Evolutionary conservation across 1,140 invertebrate genomes (phyloP).

Genomic region (Galleria mellonella): DNA sequence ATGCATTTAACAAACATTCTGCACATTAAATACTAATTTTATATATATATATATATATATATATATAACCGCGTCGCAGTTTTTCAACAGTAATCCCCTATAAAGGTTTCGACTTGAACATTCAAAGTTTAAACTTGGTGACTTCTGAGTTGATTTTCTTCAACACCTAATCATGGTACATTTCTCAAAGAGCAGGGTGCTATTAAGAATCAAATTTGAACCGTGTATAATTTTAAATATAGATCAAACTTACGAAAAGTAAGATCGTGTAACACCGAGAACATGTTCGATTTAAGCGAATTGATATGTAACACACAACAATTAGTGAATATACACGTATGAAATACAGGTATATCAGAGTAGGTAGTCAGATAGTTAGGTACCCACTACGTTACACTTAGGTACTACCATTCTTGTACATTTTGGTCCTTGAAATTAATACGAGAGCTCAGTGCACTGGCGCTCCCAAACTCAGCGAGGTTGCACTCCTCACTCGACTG

Average conservation of each 20-base stretch:
- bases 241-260: slow-evolving; percentile 1
- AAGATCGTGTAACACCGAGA: slow-evolving; percentile 4
- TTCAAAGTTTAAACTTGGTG: slow-evolving; percentile 7
- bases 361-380: slow-evolving; percentile 8
- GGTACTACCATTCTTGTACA: slow-evolving; percentile 24
- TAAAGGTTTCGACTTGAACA: slow-evolving; percentile 11
- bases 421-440: slow-evolving; percentile 25
- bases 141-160: slow-evolving; percentile 1
- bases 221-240: slow-evolving; percentile 2
- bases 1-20: too few relatives aligned
- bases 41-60: too few relatives aligned
- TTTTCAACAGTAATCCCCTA: too few relatives aligned
- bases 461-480: background rate
- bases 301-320: slow-evolving; percentile 54
- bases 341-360: slow-evolving; percentile 7
- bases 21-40: too few relatives aligned
- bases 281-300: slow-evolving; percentile 17
- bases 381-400: slow-evolving; percentile 11
- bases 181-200: slow-evolving; percentile 42
- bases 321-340: slow-evolving; percentile 15
- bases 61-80: too few relatives aligned
- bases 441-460: slow-evolving; percentile 2
- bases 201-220: slow-evolving; percentile 23
- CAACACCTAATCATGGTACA: slow-evolving; percentile 18
- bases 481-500: too few relatives aligned